Evolutionary conservation across 2,113 vertebrate species (phyloP).

Genomic region (Orthonyx spaldingii): DNA sequence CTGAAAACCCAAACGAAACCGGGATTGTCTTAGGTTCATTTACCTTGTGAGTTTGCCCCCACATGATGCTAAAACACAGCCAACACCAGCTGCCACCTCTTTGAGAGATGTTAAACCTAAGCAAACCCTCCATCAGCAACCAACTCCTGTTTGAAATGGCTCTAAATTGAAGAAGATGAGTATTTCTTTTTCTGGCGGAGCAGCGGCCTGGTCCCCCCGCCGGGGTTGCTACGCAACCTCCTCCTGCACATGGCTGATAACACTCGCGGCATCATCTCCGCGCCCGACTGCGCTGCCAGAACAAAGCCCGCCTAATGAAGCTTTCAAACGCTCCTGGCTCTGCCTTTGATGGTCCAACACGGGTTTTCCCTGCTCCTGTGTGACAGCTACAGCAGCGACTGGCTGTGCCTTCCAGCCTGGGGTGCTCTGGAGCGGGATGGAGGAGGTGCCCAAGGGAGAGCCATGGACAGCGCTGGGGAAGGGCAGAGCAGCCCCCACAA

Average conservation of each 20-base stretch:
- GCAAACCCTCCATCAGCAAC: not conserved
- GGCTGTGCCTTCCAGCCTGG: not conserved
- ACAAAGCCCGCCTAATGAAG: conserved; percentile 70
- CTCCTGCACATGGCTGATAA: conserved; percentile 81
- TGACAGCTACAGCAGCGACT: not conserved
- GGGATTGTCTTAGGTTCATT: not conserved
- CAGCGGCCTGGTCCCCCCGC: conserved; percentile 51
- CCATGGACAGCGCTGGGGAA: not conserved
- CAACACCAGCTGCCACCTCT: not conserved
- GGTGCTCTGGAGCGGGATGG: not conserved
- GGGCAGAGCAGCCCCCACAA: not conserved
- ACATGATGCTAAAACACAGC: rapidly evolving
- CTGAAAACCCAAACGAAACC: not conserved
- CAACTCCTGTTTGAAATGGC: conserved; percentile 49
- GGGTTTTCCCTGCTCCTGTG: not conserved
- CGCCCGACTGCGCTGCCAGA: conserved; percentile 68
- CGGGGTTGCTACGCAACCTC: conserved; percentile 79
- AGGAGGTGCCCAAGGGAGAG: not conserved
- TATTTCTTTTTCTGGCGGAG: conserved; percentile 32
- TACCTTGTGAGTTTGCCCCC: not conserved
- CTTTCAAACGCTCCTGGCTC: conserved; percentile 40
- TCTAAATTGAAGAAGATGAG: conserved; percentile 64
- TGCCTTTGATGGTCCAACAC: conserved; percentile 2
- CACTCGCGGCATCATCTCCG: conserved; percentile 70
- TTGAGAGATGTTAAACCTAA: not conserved